Conservation (phyloP, 1,140 invertebrate genomes). For the Zaprionus davidi region DNA sequence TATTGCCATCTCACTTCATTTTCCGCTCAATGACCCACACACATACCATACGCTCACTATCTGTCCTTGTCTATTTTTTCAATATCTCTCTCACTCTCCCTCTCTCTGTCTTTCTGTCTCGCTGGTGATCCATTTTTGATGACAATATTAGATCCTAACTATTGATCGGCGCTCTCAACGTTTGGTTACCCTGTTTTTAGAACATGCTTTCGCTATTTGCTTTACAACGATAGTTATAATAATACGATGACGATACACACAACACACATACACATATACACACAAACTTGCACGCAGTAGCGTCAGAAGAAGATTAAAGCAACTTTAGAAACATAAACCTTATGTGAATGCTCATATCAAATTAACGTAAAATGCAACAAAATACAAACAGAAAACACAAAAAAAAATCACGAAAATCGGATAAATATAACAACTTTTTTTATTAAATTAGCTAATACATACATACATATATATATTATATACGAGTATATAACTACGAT, state of each 20-base stretch:
- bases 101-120: neutral
- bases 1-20: conserved; percentile 20
- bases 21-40: neutral
- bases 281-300: conserved; percentile 15
- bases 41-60: neutral
- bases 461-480: conserved; percentile 32
- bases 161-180: conserved; percentile 30
- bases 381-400: conserved; percentile 11
- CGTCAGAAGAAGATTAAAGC: conserved; percentile 10
- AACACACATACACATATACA: conserved; percentile 7
- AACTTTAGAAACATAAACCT: conserved; percentile 32
- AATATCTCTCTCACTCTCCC: neutral
- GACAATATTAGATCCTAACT: conserved; percentile 80
- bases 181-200: conserved; percentile 25
- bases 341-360: conserved; percentile 81
- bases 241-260: conserved; percentile 3
- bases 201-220: conserved; percentile 41
- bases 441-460: conserved; percentile 70
- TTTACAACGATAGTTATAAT: conserved; percentile 3
- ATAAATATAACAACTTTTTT: conserved; percentile 56
- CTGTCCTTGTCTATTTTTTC: neutral
- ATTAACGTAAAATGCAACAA: conserved; percentile 33
- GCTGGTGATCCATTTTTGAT: conserved; percentile 58
- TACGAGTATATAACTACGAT: conserved; percentile 13
- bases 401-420: conserved; percentile 14